These are phyloP conservation scores for Bolinopsis microptera DNA, from an alignment of 37 sponge, comb jelly and placozoan genomes.

Conservation along the genomic window DNA sequence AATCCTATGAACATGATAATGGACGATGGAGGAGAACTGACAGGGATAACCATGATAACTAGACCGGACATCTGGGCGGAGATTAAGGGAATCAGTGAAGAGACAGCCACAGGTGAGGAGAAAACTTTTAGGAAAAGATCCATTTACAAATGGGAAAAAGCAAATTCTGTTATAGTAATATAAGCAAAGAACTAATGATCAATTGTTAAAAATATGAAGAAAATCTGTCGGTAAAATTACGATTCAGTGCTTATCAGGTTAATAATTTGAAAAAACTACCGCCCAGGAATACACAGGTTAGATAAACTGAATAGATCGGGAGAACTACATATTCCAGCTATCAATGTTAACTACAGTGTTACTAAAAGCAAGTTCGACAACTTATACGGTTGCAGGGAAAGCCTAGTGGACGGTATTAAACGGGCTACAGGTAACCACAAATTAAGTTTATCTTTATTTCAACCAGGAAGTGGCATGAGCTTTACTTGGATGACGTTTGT, in stretches of 20 bases:
- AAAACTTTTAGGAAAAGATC: too few relatives aligned
- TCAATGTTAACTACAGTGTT: conserved; percentile 66
- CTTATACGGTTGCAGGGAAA: conserved; percentile 66
- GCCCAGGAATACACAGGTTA: conserved; percentile 25
- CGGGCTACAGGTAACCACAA: conserved; percentile 65
- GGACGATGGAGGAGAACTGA: conserved; percentile 69
- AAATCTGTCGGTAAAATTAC: too few relatives aligned
- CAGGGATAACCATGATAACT: neutral
- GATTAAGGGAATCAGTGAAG: conserved; percentile 26
- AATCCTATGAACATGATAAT: conserved; percentile 67
- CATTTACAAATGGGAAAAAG: too few relatives aligned
- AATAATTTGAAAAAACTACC: neutral
- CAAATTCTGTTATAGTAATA: too few relatives aligned
- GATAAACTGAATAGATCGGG: conserved; percentile 7
- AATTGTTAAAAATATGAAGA: too few relatives aligned
- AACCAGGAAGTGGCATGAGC: too few relatives aligned
- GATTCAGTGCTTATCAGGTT: neutral
- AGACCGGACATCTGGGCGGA: neutral
- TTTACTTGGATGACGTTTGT: too few relatives aligned
- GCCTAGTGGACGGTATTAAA: conserved; percentile 69
- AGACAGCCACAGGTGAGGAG: conserved; percentile 62
- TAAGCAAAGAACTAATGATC: too few relatives aligned
- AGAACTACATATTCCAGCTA: conserved; percentile 34
- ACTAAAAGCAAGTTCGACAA: conserved; percentile 70
- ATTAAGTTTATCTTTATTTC: too few relatives aligned